Conservation (phyloP, 2,888 invertebrate genomes). For the Drosophila cognata region DNA sequence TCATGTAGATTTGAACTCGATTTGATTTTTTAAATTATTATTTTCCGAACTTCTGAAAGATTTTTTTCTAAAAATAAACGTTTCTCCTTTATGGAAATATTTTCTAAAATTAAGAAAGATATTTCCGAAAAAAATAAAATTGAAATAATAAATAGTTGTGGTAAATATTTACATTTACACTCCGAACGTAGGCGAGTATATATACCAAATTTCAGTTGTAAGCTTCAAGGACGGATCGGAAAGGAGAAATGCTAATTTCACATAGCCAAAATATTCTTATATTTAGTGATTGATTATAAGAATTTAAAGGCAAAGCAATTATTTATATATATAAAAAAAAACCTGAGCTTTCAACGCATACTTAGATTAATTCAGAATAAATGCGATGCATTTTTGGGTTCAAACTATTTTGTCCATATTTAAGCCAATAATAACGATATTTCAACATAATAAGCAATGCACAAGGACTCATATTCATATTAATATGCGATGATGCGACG, state of each 20-base stretch:
- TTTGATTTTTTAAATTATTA: neutral
- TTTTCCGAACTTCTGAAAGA: neutral
- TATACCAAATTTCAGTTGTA: neutral
- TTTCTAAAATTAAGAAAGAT: neutral
- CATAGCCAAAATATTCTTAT: neutral
- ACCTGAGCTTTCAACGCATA: neutral
- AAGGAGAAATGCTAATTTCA: no score
- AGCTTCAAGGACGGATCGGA: neutral
- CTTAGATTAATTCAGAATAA: neutral
- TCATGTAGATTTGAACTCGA: neutral
- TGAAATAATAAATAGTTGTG: neutral
- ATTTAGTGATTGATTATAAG: neutral
- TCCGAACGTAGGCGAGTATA: neutral
- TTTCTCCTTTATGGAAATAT: neutral
- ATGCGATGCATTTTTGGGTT: neutral
- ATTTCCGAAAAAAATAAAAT: neutral
- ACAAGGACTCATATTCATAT: constrained; percentile 5
- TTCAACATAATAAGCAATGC: neutral
- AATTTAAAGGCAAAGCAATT: neutral
- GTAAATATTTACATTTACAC: neutral
- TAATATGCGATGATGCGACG: constrained; percentile 23
- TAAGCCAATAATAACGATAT: neutral
- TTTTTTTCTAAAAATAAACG: neutral
- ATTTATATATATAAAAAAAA: neutral
- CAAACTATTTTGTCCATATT: neutral